Base-by-base conservation (phyloP, 37 sponge, comb jelly and placozoan genomes). In the Aplysina aerophoba region DNA sequence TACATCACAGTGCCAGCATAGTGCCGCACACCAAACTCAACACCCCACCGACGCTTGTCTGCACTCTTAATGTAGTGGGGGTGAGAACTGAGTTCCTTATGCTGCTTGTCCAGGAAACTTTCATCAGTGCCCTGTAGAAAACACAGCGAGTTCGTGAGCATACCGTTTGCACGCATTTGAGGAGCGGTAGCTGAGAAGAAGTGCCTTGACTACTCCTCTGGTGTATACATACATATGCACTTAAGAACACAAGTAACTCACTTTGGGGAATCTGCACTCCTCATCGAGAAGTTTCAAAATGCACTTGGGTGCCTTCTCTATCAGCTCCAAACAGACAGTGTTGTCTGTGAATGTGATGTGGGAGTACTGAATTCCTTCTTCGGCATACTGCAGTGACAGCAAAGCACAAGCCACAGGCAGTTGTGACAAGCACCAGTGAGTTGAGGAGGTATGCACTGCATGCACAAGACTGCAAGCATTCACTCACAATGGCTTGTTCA, bases 321-420 rank as follows among this genome's bases (percentile, higher is more conserved):
- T 97, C 55, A 97, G 91, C 59, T 97, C 93, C 65, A 97, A 73
- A 56, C 97, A 97, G 44, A 90, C 87, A 19, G 97, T 90, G 83
- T 97, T 97, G 90, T 97, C 97, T 24, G 97, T 97, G 85, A 97
- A 97, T 36, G 44, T 85, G 82, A 97, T 97, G 87, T 97, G 97
- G 17, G 97, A 92, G 85, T 73, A 94, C 69, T 97, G 90, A 53
- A 97, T 97, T 15, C 91, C 97, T 68, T 97, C 97, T 53, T 94
- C 94, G 37, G 78, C 75, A 82, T 97, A 97, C 94, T 96, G 62
- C 21, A 74, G 55, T 58, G 63, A 66, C 20, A 11, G 8, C 35
- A n/a, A 80, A 39, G 67, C 20, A 50, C 44, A 39, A 4, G 11
- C 44, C 20, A 3, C 50, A 73, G 24, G 15, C 2, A 67, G 35